A percentile compares a stretch with the other conserved stretches of the same genome.
phyloP scores from a whole-genome alignment of 2,113 vertebrate species.

The Laterallus jamaicensis region DNA sequence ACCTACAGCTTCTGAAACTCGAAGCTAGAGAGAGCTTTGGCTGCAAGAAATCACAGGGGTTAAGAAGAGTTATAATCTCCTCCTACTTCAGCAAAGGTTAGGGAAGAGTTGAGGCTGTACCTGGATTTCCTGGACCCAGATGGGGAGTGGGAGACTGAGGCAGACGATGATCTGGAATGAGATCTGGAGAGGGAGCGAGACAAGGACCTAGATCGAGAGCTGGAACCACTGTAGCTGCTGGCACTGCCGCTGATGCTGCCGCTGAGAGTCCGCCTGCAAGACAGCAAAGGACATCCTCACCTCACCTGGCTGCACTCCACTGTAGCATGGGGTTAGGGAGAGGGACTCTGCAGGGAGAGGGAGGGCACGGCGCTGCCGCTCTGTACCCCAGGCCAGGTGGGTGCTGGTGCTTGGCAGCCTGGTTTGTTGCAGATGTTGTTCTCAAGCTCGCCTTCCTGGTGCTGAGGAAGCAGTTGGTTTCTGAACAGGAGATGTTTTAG shows the following conservation, averaged over 20 bases:
- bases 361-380: not conserved
- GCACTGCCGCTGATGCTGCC: slow-evolving; percentile 90
- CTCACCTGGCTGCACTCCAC: not conserved
- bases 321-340: rapidly evolving
- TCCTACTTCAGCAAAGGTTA: not conserved
- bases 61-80: rapidly evolving
- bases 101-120: slow-evolving; percentile 28
- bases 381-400: rapidly evolving
- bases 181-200: slow-evolving; percentile 61
- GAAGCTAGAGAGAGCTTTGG: not conserved
- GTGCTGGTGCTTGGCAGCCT: not conserved
- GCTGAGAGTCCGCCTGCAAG: slow-evolving; percentile 85
- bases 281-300: not conserved
- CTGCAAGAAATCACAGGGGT: not conserved
- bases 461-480: not conserved
- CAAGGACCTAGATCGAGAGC: slow-evolving; percentile 86
- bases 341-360: not conserved
- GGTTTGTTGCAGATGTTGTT: not conserved
- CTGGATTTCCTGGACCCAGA: slow-evolving; percentile 89
- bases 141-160: slow-evolving; percentile 81
- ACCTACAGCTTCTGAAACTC: not conserved
- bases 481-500: not conserved
- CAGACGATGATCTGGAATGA: slow-evolving; percentile 75
- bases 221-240: slow-evolving; percentile 93
- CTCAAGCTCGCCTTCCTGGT: not conserved